Conservation (phyloP, 2,113 vertebrate genomes). For the Lates calcarifer region DNA sequence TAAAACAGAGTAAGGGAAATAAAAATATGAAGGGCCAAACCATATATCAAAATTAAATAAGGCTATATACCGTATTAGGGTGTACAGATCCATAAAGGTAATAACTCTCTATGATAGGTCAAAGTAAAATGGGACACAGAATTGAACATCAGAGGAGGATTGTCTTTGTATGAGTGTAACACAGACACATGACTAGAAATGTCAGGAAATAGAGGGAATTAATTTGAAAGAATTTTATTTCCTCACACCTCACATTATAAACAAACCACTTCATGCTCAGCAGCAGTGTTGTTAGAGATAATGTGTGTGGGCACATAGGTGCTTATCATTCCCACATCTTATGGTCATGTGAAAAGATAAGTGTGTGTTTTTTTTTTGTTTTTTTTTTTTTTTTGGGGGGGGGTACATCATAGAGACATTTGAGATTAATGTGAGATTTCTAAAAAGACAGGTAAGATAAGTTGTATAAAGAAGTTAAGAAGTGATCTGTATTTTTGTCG, state of each 20-base stretch:
- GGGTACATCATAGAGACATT: not conserved
- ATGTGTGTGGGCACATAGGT: not conserved
- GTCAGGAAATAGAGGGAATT: not conserved
- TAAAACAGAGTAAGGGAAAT: not conserved
- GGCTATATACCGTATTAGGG: not conserved
- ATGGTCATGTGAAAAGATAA: not conserved
- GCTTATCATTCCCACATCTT: not conserved
- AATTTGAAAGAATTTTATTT: not conserved
- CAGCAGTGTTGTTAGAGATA: not conserved
- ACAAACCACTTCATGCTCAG: not conserved
- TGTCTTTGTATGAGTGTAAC: not conserved
- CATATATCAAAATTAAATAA: conserved; percentile 1
- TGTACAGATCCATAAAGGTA: not conserved
- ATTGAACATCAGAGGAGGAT: conserved; percentile 9
- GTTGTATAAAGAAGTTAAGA: not conserved
- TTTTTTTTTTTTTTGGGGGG: too few species aligned
- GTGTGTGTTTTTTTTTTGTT: not conserved
- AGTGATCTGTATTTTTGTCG: too few species aligned
- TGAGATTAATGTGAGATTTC: not conserved
- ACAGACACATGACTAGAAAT: not conserved
- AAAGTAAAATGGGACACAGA: not conserved
- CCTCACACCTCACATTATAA: not conserved
- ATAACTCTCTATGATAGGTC: not conserved
- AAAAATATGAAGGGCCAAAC: not conserved
- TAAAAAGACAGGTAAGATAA: not conserved